Conservation (phyloP, 1,140 invertebrate species). For the Ceratitis capitata region DNA sequence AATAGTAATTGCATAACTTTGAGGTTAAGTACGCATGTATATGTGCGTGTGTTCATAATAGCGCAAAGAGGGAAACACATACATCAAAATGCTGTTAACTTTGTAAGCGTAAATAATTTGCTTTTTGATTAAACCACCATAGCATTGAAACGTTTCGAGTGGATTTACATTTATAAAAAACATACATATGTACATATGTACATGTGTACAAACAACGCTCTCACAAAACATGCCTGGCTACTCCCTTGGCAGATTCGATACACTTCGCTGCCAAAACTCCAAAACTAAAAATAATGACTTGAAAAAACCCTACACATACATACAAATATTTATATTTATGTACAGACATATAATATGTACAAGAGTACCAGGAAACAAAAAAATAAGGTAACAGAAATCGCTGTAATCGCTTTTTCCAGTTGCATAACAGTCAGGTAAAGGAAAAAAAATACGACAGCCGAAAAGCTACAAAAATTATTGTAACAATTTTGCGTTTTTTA, state of each 20-base stretch:
- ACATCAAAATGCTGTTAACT: not conserved
- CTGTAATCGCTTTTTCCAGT: not conserved
- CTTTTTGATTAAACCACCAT: not conserved
- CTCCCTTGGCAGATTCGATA: not conserved
- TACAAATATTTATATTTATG: too few relatives aligned
- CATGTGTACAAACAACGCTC: not conserved
- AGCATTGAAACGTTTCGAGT: not conserved
- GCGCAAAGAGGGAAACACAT: not conserved
- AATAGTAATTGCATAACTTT: not conserved
- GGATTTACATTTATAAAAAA: not conserved
- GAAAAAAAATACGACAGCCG: not conserved
- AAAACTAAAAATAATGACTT: not conserved
- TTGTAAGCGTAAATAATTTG: not conserved
- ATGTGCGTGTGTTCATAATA: not conserved
- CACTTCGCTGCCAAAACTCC: conserved; percentile 16
- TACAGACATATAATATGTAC: too few relatives aligned
- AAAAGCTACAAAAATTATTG: not conserved
- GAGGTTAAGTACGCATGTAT: not conserved
- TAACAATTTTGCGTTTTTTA: not conserved
- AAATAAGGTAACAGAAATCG: not conserved
- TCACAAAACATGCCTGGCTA: not conserved
- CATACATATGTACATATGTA: not conserved
- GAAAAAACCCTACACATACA: not conserved
- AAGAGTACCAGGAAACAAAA: not conserved
- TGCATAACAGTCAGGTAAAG: conserved; percentile 15